Percentiles rank a stretch among this genome's conserved stretches.
These are phyloP conservation scores for Scartelaos histophorus DNA, from an alignment of 2,113 vertebrate species.

Conservation along the genomic window DNA sequence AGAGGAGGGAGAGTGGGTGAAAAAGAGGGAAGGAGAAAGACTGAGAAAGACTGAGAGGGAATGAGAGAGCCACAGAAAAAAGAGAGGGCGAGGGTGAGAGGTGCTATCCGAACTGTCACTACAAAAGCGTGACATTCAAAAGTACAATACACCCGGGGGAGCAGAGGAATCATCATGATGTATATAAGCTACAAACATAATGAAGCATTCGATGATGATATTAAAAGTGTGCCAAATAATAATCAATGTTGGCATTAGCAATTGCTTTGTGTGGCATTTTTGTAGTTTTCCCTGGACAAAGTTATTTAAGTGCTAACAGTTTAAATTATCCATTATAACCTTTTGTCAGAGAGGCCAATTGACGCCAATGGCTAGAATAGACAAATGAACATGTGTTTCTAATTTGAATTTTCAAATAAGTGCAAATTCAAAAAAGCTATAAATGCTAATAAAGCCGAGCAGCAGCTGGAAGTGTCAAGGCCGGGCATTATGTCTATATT, in stretches of 20 bases:
- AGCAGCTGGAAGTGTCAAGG: neutral
- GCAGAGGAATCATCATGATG: neutral
- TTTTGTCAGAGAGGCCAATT: neutral
- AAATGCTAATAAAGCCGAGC: neutral
- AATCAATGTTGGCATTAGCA: no score
- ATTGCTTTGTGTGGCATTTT: neutral
- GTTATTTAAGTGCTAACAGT: neutral
- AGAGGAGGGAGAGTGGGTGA: no score
- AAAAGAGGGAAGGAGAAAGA: no score
- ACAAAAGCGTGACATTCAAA: constrained; percentile 54
- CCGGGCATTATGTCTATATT: neutral
- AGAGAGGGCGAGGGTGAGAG: neutral
- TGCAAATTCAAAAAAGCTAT: neutral
- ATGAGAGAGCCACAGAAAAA: neutral
- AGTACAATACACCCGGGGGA: neutral
- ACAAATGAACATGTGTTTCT: neutral
- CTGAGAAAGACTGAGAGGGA: no score
- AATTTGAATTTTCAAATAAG: neutral
- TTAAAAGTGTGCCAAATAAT: no score
- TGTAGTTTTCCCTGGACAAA: neutral
- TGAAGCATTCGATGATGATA: neutral
- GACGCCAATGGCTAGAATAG: neutral
- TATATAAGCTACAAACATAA: neutral
- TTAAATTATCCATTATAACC: neutral
- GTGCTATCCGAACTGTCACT: constrained; percentile 53